Evolutionary conservation across 2,113 vertebrate species (phyloP), one percentile per base, ranked within the genome.

Genomic region (Dasypus novemcinctus): DNA sequence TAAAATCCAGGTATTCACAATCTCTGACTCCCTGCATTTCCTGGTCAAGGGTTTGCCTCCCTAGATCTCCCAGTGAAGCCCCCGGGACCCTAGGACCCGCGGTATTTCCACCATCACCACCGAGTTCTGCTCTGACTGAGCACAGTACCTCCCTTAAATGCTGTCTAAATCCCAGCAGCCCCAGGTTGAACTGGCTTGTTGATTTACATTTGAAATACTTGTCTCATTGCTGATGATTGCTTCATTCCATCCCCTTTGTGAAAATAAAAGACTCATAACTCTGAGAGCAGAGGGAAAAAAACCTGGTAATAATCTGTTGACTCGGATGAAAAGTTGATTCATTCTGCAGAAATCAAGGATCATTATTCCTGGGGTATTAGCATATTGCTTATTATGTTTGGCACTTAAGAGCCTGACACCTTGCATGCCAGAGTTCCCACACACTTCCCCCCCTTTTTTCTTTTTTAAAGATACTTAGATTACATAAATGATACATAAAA

Each of bases 261-360:
- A 75, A 46, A 64, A 68, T 85, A 52, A 74, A 86, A 83, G 64
- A 85, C 74, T 27, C 38, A 3, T n/a, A 69, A 74, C 43, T 33
- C 17, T 46, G 18, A 90, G 69, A 61, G 27, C 31, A 29, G 49
- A 78, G 82, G 21, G 21, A 59, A 59, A 23, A 27, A 57, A 85
- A 49, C 31, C 82, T 72, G 66, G 46, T 64, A 38, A 75, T 57
- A 49, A 90, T 84, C 81, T 38, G 46, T 33, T 61, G 57, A 78
- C 43, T 90, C 82, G 85, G 36, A 54, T 71, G 81, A 57, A 81
- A 93, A 96, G 80, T 69, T 82, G 92, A 89, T 89, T 96, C 69
- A 1, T 92, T 36, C 49, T 79, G 12, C 1, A 61, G 38, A 72
- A 97, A 87, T 66, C 52, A 83, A n/a, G 85, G 3, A 13, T 66